Evolutionary conservation across 2,797 vertebrate genomes (phyloP), one percentile per base, ranked within the genome.

Genomic region (Mustela erminea): DNA sequence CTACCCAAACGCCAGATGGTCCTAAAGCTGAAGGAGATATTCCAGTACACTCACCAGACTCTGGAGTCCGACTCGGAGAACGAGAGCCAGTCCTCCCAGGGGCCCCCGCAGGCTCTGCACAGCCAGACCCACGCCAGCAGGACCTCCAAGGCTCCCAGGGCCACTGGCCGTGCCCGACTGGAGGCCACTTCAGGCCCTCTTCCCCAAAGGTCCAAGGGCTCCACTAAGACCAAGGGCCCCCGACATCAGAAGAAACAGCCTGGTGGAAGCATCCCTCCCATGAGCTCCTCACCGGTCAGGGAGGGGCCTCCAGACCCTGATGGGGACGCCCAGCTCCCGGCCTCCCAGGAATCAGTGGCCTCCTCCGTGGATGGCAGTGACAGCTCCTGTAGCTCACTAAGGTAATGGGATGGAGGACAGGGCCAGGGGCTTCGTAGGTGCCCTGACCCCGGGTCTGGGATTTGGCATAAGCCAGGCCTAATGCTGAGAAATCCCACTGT

Each of bases 1-100:
- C 98, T 99, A 95, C 99, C 99, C 0, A 99, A 99, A 97, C 99
- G 99, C 90, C 99, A 99, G 98, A 99, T 99, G 99, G 98, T 99
- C 95, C 98, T 99, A 93, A 99, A 99, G 97, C 99, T 99, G 98
- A 99, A 99, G 98, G 99, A 99, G 99, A 99, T 99, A 98, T 99
- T 99, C 98, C 99, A 99, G 95, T 99, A 99, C 97, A 99, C 99
- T n/a, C 99, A 99, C 98, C 99, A 98, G 98, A 98, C 99, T 10
- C 74, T 97, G 98, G 99, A 98, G 98, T 99, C 99, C 0, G 99
- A 99, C 95, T 99, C 99, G 0, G 99, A 99, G 72, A 99, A 98
- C 0, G 99, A 99, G 66, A 93, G 97, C 3, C 89, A 92, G 1
- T 78, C 93, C 81, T 98, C 98, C 21, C 98, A 98, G 52, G 83